Percentiles rank a stretch among this genome's conserved stretches.
phyloP scores from a whole-genome alignment of 2,113 vertebrate species.

The Campylomormyrus tamandua region DNA sequence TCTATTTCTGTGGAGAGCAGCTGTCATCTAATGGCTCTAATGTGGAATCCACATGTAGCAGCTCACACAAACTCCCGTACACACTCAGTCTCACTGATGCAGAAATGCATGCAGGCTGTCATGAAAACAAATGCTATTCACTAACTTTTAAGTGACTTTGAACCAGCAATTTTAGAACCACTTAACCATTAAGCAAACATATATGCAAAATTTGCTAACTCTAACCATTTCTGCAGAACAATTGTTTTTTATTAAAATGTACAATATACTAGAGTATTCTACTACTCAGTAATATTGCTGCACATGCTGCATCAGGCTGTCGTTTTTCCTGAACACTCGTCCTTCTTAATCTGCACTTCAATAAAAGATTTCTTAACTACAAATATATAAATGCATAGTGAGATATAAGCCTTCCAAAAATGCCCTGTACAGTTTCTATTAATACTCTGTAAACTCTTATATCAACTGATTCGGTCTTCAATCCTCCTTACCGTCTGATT shows the following conservation, averaged over 20 bases:
- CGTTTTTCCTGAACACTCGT: neutral
- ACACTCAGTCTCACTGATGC: constrained; percentile 3
- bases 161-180: neutral
- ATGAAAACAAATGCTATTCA: neutral
- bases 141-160: neutral
- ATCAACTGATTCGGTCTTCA: neutral
- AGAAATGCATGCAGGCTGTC: neutral
- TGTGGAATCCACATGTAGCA: constrained; percentile 7
- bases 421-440: neutral
- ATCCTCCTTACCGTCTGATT: constrained; percentile 5
- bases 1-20: constrained; percentile 15
- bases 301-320: neutral
- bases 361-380: neutral
- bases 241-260: neutral
- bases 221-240: neutral
- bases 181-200: neutral
- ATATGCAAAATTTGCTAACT: neutral
- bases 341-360: neutral
- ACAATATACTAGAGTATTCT: neutral
- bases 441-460: neutral
- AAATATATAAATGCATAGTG: neutral
- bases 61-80: neutral
- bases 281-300: neutral
- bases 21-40: constrained; percentile 25
- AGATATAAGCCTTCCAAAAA: neutral